Base-by-base conservation (phyloP, 2,797 vertebrate genomes). In the Leptatherina wallacei region DNA sequence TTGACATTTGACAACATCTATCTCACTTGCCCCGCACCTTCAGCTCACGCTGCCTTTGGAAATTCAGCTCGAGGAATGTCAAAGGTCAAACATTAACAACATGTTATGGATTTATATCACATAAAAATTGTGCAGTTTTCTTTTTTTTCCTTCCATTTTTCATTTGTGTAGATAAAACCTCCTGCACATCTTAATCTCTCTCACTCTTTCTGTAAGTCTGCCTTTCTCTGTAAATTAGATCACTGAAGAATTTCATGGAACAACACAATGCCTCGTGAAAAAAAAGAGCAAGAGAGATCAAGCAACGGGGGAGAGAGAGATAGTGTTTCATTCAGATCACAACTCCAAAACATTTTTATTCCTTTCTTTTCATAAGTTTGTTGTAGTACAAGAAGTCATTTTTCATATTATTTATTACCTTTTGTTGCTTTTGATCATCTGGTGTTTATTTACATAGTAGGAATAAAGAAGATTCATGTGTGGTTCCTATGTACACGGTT, bases 381-480 rank as follows among this genome's bases (percentile, higher is more conserved):
- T 92, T 91, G 93, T 91, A 93, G 91, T 93, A 95, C 93, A 95
- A 94, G 92, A 95, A 94, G 86, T 93, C 79, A 86, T 88, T 89
- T 90, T 88, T 92, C 86, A 92, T 91, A 91, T 85, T 93, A 90
- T 90, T 91, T 87, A 85, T 93, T 93, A 87, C 80, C 85, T 92
- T 90, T 94, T 95, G 93, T 94, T 94, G 93, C 92, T 94, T 94
- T 95, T 95, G 88, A 92, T 94, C 90, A 84, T 93, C 91, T 87
- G 92, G 84, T 90, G 88, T 92, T 80, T 95, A 95, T 95, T 93
- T 95, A 95, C 94, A 95, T 81, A 81, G 90, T 92, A 94, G 81
- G 91, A 94, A 92, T 93, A 94, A 93, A 93, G 93, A 92, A 85
- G 84, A 92, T 91, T 90, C 85, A 86, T 89, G 85, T 90, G 89